Percentiles rank a stretch among this genome's conserved stretches.
Evolutionary conservation across 2,113 vertebrate species (phyloP).

Genomic region (Takifugu flavidus): DNA sequence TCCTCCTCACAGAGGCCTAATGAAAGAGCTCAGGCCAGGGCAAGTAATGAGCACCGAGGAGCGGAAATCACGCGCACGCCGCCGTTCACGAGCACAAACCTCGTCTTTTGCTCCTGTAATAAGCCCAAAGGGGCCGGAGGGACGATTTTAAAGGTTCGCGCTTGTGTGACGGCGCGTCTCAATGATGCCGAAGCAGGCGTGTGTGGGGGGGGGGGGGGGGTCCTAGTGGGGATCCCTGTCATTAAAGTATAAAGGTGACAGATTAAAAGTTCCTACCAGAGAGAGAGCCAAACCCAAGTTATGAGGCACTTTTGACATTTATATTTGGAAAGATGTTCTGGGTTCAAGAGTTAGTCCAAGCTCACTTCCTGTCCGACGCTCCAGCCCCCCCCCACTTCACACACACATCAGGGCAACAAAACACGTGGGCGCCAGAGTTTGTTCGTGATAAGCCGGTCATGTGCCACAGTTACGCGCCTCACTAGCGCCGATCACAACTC

Average conservation of each 20-base stretch:
- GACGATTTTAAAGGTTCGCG: constrained; percentile 34
- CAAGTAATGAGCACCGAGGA: constrained; percentile 63
- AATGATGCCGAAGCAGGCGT: constrained; percentile 27
- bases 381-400: neutral
- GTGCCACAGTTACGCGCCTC: constrained; percentile 44
- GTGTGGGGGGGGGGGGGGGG: neutral
- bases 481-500: constrained; percentile 46
- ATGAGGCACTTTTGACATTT: neutral
- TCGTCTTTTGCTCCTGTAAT: constrained; percentile 50
- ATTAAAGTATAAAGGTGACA: constrained; percentile 10
- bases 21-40: constrained; percentile 68
- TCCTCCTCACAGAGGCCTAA: constrained; percentile 52
- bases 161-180: constrained; percentile 38
- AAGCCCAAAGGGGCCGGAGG: constrained; percentile 44
- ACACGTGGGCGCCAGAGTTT: constrained; percentile 38
- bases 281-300: neutral
- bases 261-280: neutral
- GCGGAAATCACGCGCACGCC: constrained; percentile 35
- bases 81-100: constrained; percentile 35
- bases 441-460: constrained; percentile 39
- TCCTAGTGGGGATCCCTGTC: too few species aligned
- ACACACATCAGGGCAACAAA: constrained; percentile 32
- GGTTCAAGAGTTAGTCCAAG: too few species aligned
- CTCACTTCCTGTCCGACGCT: too few species aligned
- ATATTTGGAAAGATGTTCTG: neutral